Percentiles rank a stretch among this genome's conserved stretches.
Conservation (phyloP, 1,140 invertebrate species). For the Fragariocoptes setiger region DNA sequence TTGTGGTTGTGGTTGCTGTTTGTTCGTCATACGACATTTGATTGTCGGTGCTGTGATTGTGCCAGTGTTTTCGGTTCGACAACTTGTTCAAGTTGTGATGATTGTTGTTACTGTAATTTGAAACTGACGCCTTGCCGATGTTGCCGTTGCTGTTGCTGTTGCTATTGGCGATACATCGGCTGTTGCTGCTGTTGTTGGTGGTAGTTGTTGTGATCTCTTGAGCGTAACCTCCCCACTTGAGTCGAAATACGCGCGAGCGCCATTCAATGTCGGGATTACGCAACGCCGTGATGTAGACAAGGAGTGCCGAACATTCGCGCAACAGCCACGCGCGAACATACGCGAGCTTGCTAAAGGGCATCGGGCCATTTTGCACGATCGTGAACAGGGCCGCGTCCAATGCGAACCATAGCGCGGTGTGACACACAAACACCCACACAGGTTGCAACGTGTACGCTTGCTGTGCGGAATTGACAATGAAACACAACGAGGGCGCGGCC, state of each 20-base stretch:
- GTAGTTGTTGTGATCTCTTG: conserved; percentile 11
- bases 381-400: conserved; percentile 70
- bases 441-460: conserved; percentile 64
- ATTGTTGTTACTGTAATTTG: too few species aligned
- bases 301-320: conserved; percentile 56
- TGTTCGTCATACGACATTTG: too few species aligned
- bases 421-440: conserved; percentile 59
- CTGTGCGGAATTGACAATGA: too few species aligned
- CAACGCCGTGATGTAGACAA: conserved; percentile 50
- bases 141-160: too few species aligned
- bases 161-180: too few species aligned
- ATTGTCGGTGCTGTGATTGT: too few species aligned
- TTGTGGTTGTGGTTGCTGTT: too few species aligned
- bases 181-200: too few species aligned
- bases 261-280: conserved; percentile 52
- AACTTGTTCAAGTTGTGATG: too few species aligned
- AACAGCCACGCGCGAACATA: conserved; percentile 86
- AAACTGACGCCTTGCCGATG: too few species aligned
- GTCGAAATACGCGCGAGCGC: conserved; percentile 51
- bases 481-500: conserved; percentile 42
- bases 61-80: too few species aligned
- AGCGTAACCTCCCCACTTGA: conserved; percentile 53
- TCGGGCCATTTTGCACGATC: conserved; percentile 54
- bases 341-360: conserved; percentile 82
- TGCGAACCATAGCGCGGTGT: conserved; percentile 75